Evolutionary conservation across 2,888 invertebrate species (phyloP), one percentile per base, ranked within the genome.

Genomic region (Hecatera dysodea): DNA sequence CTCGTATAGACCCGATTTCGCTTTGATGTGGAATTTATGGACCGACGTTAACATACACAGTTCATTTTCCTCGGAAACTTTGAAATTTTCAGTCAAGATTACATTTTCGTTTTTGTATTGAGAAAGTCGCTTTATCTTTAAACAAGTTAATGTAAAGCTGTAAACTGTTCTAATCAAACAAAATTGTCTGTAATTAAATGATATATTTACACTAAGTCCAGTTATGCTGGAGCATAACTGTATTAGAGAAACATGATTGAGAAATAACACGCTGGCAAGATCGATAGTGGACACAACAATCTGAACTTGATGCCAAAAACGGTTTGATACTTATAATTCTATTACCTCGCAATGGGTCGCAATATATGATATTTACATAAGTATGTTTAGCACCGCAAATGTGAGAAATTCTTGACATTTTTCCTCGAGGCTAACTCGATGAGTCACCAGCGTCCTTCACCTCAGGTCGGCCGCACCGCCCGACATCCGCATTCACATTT

Each of bases 371-470:
- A 80, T 75, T 77, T 68, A 75, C 68, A 67, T 75, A 75, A 65
- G n/a, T 57, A 77, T 68, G 55, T 65, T 64, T 24, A 53, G 46
- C 67, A 62, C 42, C 44, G 48, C 72, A 72, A 71, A 67, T 81
- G 75, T 77, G 67, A 82, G 78, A 84, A 81, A 88, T 89, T 87
- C 88, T 91, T 84, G 80, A 82, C 83, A 90, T 91, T 89, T 90
- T 90, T 87, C 87, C 87, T 86, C 76, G 84, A 86, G 86, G 88
- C 87, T 86, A 84, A 86, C 85, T 83, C 87, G 87, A 87, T 95
- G 94, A 95, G 88, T 95, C 95, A 95, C 88, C 82, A 81, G 82
- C 91, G 95, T 91, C 95, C 95, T 95, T 95, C 94, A 94, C 93
- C 94, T 92, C 91, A 79, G 82, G 86, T 77, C 78, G 88, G 81